Evolutionary conservation across 2,113 vertebrate genomes (phyloP).

Genomic region (Trichomycterus rosablanca): DNA sequence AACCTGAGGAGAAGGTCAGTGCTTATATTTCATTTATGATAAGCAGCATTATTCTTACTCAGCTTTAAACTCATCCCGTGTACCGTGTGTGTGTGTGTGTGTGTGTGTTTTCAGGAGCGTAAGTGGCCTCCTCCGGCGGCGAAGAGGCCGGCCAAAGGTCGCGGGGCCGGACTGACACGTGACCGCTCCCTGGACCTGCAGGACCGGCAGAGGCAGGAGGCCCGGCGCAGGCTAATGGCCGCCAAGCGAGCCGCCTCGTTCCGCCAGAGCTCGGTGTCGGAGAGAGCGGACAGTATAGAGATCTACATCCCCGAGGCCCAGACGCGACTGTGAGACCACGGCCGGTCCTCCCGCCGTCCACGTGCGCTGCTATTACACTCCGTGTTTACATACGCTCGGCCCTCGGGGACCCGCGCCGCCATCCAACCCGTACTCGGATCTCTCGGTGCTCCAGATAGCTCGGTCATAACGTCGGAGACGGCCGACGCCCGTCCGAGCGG

Average conservation of each 20-base stretch:
- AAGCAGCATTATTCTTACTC: no score
- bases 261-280: slow-evolving; percentile 89
- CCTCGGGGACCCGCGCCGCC: no score
- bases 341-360: not conserved
- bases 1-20: slow-evolving; percentile 86
- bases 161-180: slow-evolving; percentile 74
- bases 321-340: slow-evolving; percentile 85
- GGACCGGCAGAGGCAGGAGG: slow-evolving; percentile 93
- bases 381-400: not conserved
- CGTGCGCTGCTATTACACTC: slow-evolving; percentile 25
- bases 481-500: not conserved
- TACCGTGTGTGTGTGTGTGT: no score
- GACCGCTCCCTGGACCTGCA: slow-evolving; percentile 95
- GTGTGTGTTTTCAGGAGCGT: slow-evolving; percentile 80
- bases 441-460: no score
- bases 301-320: slow-evolving; percentile 98
- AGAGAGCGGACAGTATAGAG: slow-evolving; percentile 96
- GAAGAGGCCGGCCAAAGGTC: slow-evolving; percentile 89
- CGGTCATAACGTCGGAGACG: no score
- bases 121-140: slow-evolving; percentile 89
- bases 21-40: no score
- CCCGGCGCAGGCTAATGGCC: slow-evolving; percentile 88
- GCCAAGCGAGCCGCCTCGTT: slow-evolving; percentile 94
- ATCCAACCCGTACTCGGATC: not conserved
- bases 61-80: no score